phyloP scores from a whole-genome alignment of 2,797 vertebrate genomes.

The Antennarius maculatus region DNA sequence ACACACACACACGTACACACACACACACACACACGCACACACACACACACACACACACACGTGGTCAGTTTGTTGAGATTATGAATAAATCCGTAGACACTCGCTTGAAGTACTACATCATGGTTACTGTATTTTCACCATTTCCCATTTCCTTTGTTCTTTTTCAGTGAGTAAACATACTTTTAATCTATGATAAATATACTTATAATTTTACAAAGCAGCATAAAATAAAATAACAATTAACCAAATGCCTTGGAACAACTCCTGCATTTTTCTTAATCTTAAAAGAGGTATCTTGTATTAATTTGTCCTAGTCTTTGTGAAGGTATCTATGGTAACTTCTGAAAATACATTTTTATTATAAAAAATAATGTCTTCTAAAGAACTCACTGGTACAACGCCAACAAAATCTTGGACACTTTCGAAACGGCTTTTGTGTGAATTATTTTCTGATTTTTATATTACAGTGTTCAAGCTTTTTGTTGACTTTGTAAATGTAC shows the following conservation, averaged over 20 bases:
- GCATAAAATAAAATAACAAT: neutral
- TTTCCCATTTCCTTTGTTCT: neutral
- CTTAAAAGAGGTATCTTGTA: neutral
- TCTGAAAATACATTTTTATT: neutral
- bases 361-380: neutral
- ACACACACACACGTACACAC: neutral
- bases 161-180: neutral
- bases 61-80: neutral
- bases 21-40: conserved; percentile 1
- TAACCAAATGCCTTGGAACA: neutral
- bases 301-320: neutral
- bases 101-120: neutral
- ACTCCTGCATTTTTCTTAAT: conserved; percentile 2
- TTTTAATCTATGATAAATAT: neutral
- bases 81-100: neutral
- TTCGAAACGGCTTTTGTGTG: neutral
- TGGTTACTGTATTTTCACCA: neutral
- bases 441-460: neutral
- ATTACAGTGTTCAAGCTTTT: neutral
- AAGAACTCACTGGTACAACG: neutral
- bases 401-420: neutral
- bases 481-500: neutral
- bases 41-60: neutral
- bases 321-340: neutral
- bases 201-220: conserved; percentile 8